Percentiles rank a stretch among this genome's conserved stretches.
Conservation (phyloP, 2,888 invertebrate genomes). For the Diabrotica balteata region DNA sequence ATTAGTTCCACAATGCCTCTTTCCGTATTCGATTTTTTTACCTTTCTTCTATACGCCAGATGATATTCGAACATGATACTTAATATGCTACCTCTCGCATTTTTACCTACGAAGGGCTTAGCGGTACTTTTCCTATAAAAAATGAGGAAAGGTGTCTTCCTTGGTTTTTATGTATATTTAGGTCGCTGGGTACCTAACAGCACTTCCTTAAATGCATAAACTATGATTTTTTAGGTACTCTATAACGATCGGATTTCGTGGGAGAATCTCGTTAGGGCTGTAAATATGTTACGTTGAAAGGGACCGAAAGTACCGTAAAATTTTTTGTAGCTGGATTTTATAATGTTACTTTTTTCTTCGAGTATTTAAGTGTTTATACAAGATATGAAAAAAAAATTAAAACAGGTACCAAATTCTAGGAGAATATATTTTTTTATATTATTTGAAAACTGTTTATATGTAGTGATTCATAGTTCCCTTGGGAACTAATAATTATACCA, state of each 20-base stretch:
- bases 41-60: conserved; percentile 1
- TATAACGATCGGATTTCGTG: conserved; percentile 8
- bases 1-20: conserved; percentile 1
- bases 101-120: conserved; percentile 5
- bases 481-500: too few relatives aligned
- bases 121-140: conserved; percentile 6
- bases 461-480: too few relatives aligned
- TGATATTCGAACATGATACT: conserved; percentile 1
- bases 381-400: too few relatives aligned
- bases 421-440: too few relatives aligned
- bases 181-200: neutral
- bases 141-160: conserved; percentile 8
- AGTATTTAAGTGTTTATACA: too few relatives aligned
- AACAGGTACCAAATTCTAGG: too few relatives aligned
- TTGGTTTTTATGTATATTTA: conserved; percentile 8
- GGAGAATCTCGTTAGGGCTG: conserved; percentile 5
- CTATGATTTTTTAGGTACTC: conserved; percentile 1
- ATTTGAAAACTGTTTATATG: too few relatives aligned
- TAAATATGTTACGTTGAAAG: neutral
- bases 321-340: neutral
- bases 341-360: too few relatives aligned
- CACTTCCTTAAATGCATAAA: conserved; percentile 3
- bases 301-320: conserved; percentile 10
- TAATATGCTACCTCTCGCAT: neutral
- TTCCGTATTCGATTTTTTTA: conserved; percentile 10